Base-by-base conservation (phyloP, 2,113 vertebrate species). In the Trichechus manatus region DNA sequence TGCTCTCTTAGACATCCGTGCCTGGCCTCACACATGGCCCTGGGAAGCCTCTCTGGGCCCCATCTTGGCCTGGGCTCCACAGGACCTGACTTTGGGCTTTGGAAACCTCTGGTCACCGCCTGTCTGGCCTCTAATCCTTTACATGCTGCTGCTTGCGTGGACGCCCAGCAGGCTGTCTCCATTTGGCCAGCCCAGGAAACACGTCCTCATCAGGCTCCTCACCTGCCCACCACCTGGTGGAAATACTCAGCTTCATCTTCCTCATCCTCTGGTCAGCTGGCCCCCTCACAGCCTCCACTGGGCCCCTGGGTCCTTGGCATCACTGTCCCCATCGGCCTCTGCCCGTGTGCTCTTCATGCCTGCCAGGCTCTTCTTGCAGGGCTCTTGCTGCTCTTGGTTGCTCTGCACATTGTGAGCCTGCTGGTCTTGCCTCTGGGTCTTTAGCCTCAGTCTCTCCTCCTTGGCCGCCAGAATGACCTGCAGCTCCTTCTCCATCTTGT, bases 271-370 rank as follows among this genome's bases (percentile, higher is more conserved):
- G 53, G 53, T 56, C 53, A 56, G 53, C 53, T n/a, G 36, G 20
- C 13, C 56, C 31, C 5, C 53, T 64, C 0, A 19, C 0, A 4
- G 82, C 83, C 84, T 78, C 33, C 0, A 33, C 27, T 39, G 99
- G 78, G 77, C 86, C 0, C 99, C 99, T 0, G 99, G 99, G 95
- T 99, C 99, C 98, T 99, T 99, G 0, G 99, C 99, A 11, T 99
- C 99, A 1, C 99, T 99, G 96, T 99, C 99, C 0, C 98, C 98
- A 0, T 96, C 93, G 0, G 85, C 98, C 0, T 91, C 4, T 47
- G 96, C 53, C 53, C 11, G 15, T 17, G 53, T 2, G 9, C 53
- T 56, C 53, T 56, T 56, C 53, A 56, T 15, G 44, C 99, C 99
- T 0, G 98, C 99, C 93, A 99, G 95, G 85, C 99, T 99, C 92